Percentiles rank a stretch among this genome's conserved stretches.
Evolutionary conservation across 2,113 vertebrate species (phyloP).

Genomic region (Pardalotus punctatus): DNA sequence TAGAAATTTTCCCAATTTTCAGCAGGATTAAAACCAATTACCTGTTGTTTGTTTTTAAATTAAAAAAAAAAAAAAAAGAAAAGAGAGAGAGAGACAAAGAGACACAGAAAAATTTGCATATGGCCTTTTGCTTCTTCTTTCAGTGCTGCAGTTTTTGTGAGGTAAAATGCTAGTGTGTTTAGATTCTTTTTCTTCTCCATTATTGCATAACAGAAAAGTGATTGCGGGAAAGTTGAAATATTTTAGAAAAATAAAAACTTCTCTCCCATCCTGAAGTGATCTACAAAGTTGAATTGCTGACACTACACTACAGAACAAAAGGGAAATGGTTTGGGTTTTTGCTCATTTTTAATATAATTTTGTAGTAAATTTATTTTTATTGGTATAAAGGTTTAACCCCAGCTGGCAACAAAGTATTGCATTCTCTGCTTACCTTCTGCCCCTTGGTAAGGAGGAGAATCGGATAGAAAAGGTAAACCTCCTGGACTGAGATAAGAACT

Average conservation of each 20-base stretch:
- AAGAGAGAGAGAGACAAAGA: accelerated
- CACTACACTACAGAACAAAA: not conserved
- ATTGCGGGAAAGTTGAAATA: not conserved
- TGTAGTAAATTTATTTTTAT: not conserved
- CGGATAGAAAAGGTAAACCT: not conserved
- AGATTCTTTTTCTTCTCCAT: not conserved
- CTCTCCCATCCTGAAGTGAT: not conserved
- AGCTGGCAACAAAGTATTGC: not conserved
- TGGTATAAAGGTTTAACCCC: not conserved
- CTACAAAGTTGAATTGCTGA: not conserved
- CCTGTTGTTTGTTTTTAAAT: not conserved
- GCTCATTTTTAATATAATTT: not conserved
- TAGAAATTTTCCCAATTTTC: constrained; percentile 5
- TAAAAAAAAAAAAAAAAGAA: not conserved
- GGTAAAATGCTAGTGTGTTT: not conserved
- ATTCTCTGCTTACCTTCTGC: accelerated
- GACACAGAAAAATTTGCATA: not conserved
- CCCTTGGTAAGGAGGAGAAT: no score
- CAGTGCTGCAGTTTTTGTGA: not conserved
- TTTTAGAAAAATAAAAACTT: not conserved
- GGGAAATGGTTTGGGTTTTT: not conserved
- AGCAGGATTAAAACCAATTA: constrained; percentile 16
- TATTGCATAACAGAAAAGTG: not conserved
- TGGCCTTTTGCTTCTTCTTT: not conserved
- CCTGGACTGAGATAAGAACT: not conserved